Conservation (phyloP, 1,140 invertebrate genomes). For the Drosophila equinoxialis region DNA sequence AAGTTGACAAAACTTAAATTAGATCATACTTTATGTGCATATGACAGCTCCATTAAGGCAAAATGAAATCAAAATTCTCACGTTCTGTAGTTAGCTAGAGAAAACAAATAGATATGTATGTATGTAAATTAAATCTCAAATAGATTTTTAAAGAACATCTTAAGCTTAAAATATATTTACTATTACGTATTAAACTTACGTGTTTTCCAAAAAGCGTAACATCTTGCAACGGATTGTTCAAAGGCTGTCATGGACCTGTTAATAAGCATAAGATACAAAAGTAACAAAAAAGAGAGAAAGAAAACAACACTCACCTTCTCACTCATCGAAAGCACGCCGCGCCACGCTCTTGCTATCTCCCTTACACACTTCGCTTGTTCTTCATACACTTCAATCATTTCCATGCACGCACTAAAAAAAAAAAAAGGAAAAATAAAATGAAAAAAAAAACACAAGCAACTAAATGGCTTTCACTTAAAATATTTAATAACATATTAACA, state of each 20-base stretch:
- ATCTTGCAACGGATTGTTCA: background rate
- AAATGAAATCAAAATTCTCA: background rate
- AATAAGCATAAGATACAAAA: background rate
- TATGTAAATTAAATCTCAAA: too few relatives aligned
- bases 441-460: background rate
- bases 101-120: too few relatives aligned
- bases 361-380: background rate
- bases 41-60: background rate
- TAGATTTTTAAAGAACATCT: too few relatives aligned
- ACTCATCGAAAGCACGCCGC: background rate
- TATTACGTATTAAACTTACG: background rate
- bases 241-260: background rate
- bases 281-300: background rate
- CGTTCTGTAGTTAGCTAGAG: too few relatives aligned
- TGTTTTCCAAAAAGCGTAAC: background rate
- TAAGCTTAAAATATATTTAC: too few relatives aligned
- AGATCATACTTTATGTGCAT: background rate
- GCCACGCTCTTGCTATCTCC: background rate
- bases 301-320: background rate
- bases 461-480: constrained; percentile 4
- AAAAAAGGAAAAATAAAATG: background rate
- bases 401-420: background rate
- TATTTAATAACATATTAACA: constrained; percentile 8
- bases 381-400: background rate
- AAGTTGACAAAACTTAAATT: background rate